Evolutionary conservation across 2,888 invertebrate species (phyloP).

Genomic region (Malthinus flaveolus): DNA sequence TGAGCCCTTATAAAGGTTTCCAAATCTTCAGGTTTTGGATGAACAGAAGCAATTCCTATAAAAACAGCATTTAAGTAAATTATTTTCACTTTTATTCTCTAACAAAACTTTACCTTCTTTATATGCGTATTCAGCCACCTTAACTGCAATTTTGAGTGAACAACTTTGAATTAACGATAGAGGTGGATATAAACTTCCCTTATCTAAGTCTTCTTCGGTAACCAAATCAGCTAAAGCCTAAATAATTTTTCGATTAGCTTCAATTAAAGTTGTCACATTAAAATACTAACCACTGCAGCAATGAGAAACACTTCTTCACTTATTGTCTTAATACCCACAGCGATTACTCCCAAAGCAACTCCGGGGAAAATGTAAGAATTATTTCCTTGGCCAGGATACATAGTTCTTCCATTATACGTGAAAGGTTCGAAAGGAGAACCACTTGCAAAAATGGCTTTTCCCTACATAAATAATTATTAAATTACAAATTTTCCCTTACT

Average conservation of each 20-base stretch:
- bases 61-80: not conserved
- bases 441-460: constrained; percentile 90
- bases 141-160: constrained; percentile 84
- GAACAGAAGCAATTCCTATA: constrained; percentile 75
- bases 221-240: constrained; percentile 82
- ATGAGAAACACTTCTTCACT: constrained; percentile 90
- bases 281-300: constrained; percentile 74
- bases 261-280: not conserved
- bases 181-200: constrained; percentile 92
- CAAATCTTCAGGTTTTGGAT: constrained; percentile 75
- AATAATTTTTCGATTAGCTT: constrained; percentile 21
- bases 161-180: constrained; percentile 80
- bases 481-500: not conserved
- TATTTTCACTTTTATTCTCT: constrained; percentile 9
- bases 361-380: constrained; percentile 99
- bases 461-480: constrained; percentile 59
- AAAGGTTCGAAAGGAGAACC: constrained; percentile 95
- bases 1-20: constrained; percentile 77
- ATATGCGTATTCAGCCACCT: constrained; percentile 83
- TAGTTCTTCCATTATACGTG: constrained; percentile 75
- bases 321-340: constrained; percentile 86
- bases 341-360: constrained; percentile 86
- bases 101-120: constrained; percentile 63
- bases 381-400: constrained; percentile 95
- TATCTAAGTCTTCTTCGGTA: constrained; percentile 74